Evolutionary conservation across 2,888 invertebrate species (phyloP).

Genomic region (Sphaeridia pumilis): DNA sequence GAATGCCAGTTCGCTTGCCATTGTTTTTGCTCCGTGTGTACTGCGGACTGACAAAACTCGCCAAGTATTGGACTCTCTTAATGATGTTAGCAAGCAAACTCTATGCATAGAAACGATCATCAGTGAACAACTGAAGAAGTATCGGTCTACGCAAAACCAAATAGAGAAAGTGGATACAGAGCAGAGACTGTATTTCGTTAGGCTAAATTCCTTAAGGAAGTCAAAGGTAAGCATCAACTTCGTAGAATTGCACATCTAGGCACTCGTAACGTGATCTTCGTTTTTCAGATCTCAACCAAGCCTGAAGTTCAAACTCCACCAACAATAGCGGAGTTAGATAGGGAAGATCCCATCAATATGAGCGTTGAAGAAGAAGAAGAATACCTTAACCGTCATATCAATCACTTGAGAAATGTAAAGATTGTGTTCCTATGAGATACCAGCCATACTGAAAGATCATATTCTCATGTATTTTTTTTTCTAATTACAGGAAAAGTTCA

Average conservation of each 20-base stretch:
- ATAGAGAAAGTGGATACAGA: slow-evolving; percentile 82
- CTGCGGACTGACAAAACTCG: slow-evolving; percentile 72
- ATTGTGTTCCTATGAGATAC: too few species aligned
- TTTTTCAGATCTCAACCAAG: too few species aligned
- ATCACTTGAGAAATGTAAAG: slow-evolving; percentile 30
- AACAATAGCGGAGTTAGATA: too few species aligned
- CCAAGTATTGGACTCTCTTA: slow-evolving; percentile 82
- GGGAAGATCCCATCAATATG: slow-evolving; percentile 17
- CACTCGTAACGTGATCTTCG: too few species aligned
- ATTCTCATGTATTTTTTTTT: not conserved
- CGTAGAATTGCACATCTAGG: not conserved
- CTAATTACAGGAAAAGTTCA: slow-evolving; percentile 58
- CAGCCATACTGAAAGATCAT: too few species aligned
- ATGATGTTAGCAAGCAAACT: slow-evolving; percentile 79
- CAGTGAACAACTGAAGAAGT: slow-evolving; percentile 68
- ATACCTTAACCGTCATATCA: slow-evolving; percentile 28
- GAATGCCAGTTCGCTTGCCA: slow-evolving; percentile 81
- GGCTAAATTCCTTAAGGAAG: slow-evolving; percentile 63
- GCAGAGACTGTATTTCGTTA: slow-evolving; percentile 67
- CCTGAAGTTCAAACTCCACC: too few species aligned
- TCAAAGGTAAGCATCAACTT: slow-evolving; percentile 47
- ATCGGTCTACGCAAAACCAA: slow-evolving; percentile 73
- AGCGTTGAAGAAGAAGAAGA: slow-evolving; percentile 35
- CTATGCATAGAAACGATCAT: slow-evolving; percentile 83
- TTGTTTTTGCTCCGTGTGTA: slow-evolving; percentile 90